Evolutionary conservation across 2,113 vertebrate species (phyloP), one percentile per base, ranked within the genome.

Genomic region (Bostrychus sinensis): DNA sequence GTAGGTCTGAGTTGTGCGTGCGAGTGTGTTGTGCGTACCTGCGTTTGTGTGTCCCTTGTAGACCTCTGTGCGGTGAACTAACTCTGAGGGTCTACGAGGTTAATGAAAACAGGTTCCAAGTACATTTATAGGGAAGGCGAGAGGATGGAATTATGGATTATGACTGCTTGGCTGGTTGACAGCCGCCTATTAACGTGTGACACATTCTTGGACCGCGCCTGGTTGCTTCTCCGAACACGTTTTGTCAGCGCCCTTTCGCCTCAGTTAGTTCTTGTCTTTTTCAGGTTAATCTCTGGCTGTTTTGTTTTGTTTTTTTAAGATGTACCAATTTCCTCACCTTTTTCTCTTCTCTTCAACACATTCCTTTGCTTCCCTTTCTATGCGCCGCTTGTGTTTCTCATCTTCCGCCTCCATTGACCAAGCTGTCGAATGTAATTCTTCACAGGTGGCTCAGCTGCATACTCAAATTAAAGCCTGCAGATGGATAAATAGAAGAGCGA

Each of bases 61-160:
- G 56, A 13, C 34, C 7, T 60, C 43, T 72, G 77, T 14, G 28
- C 62, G 65, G 19, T 65, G 51, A 62, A 57, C 45, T 59, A 69
- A 75, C 71, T 77, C 62, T 42, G 50, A 28, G 37, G 63, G 75
- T 58, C 72, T 65, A 48, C 61, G 65, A 87, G 75, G 79, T 84
- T 86, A 81, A 88, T 82, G 66, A 79, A 82, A 77, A 64, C 70
- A 67, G 46, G 56, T 65, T 56, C 48, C 38, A 68, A 61, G 80
- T 66, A 65, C 62, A 72, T 84, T 66, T 56, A 73, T 65, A 57
- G 8, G 23, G 38, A 54, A 57, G 43, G 67, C 57, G 70, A 58
- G 53, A 73, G 65, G 59, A 66, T 43, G 51, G 55, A 77, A 62
- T 81, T 74, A 56, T 78, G 75, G 73, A 78, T 86, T 83, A 78